These are phyloP conservation scores for Lepetodrilus schrolli DNA, from an alignment of 2,888 invertebrate species.

Conservation along the genomic window DNA sequence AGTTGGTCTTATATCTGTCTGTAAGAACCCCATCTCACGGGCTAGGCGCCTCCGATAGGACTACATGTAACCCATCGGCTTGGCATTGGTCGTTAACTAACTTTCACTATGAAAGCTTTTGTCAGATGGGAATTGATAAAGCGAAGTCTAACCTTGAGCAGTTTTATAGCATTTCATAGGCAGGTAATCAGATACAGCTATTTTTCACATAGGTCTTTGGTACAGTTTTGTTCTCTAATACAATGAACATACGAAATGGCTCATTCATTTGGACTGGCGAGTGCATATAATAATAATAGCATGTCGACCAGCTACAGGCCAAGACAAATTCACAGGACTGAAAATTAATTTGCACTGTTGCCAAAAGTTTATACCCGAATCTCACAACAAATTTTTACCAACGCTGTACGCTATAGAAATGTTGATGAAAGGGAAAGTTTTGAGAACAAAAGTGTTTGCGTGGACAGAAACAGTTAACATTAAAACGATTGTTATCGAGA, in stretches of 20 bases:
- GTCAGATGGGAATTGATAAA: background rate
- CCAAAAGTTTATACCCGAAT: background rate
- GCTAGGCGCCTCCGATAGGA: too few relatives aligned
- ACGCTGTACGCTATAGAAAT: background rate
- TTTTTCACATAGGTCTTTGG: background rate
- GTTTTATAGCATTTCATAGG: background rate
- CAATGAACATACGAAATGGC: background rate
- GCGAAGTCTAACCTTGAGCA: background rate
- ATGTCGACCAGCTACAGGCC: background rate
- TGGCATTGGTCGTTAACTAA: background rate
- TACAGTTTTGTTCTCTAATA: background rate
- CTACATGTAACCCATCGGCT: too few relatives aligned
- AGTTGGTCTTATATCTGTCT: too few relatives aligned
- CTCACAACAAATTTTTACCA: background rate
- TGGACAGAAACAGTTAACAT: conserved; percentile 9
- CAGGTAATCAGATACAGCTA: background rate
- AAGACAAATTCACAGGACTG: background rate
- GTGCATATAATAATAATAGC: background rate
- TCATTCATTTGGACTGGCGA: background rate
- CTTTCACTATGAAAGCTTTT: background rate
- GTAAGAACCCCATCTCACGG: too few relatives aligned
- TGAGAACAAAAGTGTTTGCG: conserved; percentile 11
- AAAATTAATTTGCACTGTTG: background rate
- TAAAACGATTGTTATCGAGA: conserved; percentile 13
- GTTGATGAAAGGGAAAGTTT: conserved; percentile 6